phyloP scores from a whole-genome alignment of 2,113 vertebrate genomes.

The Hystrix brachyura region DNA sequence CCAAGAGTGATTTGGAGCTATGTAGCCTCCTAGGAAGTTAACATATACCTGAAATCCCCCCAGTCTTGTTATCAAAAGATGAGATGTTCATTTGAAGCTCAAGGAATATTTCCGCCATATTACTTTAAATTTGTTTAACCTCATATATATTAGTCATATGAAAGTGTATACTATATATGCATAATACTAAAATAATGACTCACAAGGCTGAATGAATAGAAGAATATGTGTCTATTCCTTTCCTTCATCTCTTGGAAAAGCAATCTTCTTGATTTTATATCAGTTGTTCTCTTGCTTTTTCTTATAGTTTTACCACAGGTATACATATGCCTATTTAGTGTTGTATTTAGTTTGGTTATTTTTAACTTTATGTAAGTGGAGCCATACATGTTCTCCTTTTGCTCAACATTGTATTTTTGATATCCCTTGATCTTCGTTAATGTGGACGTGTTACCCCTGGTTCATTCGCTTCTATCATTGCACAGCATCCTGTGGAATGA shows the following conservation, averaged over 20 bases:
- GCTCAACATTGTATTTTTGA: neutral
- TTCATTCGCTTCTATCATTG: neutral
- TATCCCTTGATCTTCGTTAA: neutral
- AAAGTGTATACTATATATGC: neutral
- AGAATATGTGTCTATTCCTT: neutral
- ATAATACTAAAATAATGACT: neutral
- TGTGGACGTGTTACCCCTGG: neutral
- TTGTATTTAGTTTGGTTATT: conserved; percentile 37
- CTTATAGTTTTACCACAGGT: neutral
- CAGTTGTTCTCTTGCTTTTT: neutral
- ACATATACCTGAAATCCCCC: neutral
- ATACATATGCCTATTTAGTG: neutral
- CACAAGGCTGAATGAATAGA: neutral
- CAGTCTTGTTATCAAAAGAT: neutral
- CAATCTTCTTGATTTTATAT: neutral
- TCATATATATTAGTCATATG: neutral
- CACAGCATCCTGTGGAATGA: neutral
- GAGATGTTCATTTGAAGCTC: neutral
- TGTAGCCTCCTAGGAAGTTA: neutral
- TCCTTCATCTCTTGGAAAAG: neutral
- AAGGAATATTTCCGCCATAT: neutral
- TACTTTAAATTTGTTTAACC: neutral
- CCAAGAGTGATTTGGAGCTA: neutral
- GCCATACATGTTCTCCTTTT: neutral
- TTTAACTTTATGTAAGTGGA: conserved; percentile 31